Base-by-base conservation (phyloP, 1,140 invertebrate genomes). In the Calephelis virginiensis region DNA sequence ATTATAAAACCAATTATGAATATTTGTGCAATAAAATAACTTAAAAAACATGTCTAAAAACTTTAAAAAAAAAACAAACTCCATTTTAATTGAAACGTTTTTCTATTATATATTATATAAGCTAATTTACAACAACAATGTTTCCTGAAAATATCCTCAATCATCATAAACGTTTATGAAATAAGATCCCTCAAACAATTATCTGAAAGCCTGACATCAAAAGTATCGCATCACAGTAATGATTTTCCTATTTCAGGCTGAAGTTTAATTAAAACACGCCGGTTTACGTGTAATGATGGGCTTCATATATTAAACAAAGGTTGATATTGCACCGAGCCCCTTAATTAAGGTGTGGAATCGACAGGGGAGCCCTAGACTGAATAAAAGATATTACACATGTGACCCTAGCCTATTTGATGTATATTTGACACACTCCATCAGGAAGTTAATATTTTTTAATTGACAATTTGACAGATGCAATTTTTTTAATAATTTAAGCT, bases 311-410 rank as follows among this genome's bases (percentile, higher is more conserved):
- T 56, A 56, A 59, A 59, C 53, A 59, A 59, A 59, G 53, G 53
- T 59, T 59, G 53, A 59, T 59, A 59, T 59, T 59, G 28, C 53
- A 37, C 53, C 28, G 53, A 11, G 48, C 28, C 62, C 62, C 48
- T 50, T 64, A 40, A 64, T 64, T 64, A 64, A 49, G 63, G 47
- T 37, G 47, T 37, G 28, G 53, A 38, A 37, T 59, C 53, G 43
- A 49, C 62, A 49, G 62, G 62, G 62, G 47, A 37, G 47, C 53
- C 28, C 53, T 59, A 63, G 45, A 37, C 62, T 64, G 63, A 64
- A 64, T 64, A 56, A 64, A 64, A 64, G 63, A 64, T 64, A 59
- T 59, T 59, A 64, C 63, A 53, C 38, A 40, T 64, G 48, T 64
- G 48, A 64, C 62, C 62, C 46, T 43, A 43, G 38, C 63, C 50